A percentile compares a stretch with the other conserved stretches of the same genome.
Evolutionary conservation across 1,140 invertebrate species (phyloP).

Genomic region (Elysia chlorotica): DNA sequence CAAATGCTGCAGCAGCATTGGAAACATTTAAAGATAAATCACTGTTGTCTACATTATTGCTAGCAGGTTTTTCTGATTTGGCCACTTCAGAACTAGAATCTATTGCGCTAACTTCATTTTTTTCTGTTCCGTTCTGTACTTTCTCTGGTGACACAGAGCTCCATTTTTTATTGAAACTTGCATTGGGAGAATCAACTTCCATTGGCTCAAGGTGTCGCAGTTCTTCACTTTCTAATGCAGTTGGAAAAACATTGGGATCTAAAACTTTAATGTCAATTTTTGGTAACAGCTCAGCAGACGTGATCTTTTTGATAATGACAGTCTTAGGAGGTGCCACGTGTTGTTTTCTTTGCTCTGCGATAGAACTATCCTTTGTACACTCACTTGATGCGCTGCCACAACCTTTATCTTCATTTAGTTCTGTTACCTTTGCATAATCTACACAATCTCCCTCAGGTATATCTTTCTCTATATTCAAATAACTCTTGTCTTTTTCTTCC

Average conservation of each 20-base stretch:
- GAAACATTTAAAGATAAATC: not conserved
- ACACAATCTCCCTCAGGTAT: not conserved
- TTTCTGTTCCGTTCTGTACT: not conserved
- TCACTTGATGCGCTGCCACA: too few relatives aligned
- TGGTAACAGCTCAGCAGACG: not conserved
- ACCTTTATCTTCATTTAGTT: not conserved
- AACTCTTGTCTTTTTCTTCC: not conserved
- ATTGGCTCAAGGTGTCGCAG: slow-evolving; percentile 5
- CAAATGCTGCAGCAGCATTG: not conserved
- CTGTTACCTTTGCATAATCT: not conserved
- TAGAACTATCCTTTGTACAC: too few relatives aligned
- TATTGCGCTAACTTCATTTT: not conserved
- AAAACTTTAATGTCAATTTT: slow-evolving; percentile 14
- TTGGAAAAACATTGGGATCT: not conserved
- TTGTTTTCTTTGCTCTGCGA: not conserved
- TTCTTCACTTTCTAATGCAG: not conserved
- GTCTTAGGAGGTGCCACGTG: not conserved
- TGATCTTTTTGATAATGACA: not conserved
- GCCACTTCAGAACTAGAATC: not conserved
- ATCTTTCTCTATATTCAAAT: not conserved
- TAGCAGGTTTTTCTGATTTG: not conserved
- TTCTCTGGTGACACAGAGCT: not conserved
- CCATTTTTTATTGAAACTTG: not conserved
- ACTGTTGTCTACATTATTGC: not conserved
- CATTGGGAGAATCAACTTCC: not conserved